Conservation (phyloP, 2,797 vertebrate genomes). For the Parauchenoglanis ngamensis region DNA sequence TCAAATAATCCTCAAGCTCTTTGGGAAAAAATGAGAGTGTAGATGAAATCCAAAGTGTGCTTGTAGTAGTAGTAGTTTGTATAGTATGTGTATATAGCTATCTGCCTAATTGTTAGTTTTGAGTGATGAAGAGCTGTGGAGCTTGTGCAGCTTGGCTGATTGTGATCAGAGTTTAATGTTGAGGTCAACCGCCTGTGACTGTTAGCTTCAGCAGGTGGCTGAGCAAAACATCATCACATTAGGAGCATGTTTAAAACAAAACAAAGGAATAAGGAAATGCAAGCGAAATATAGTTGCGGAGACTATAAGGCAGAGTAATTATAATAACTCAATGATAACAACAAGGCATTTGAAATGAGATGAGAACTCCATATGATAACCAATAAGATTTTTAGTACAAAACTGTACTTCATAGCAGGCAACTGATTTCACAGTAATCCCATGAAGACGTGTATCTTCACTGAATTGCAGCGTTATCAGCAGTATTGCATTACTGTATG, state of each 20-base stretch:
- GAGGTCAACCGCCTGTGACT: constrained; percentile 83
- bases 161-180: constrained; percentile 72
- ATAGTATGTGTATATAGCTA: background rate
- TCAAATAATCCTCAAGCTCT: constrained; percentile 6
- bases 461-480: constrained; percentile 46
- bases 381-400: background rate
- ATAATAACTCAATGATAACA: background rate
- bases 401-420: background rate
- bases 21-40: background rate
- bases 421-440: constrained; percentile 7
- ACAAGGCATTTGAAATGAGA: background rate
- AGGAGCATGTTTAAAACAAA: constrained; percentile 47
- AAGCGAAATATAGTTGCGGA: background rate
- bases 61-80: constrained; percentile 2
- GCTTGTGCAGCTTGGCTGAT: constrained; percentile 73
- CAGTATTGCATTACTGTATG: background rate
- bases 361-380: background rate
- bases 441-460: constrained; percentile 32
- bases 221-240: constrained; percentile 45
- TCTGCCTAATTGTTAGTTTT: background rate
- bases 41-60: background rate
- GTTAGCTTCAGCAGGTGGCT: constrained; percentile 73
- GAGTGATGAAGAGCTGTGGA: constrained; percentile 44
- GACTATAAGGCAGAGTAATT: background rate
- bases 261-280: constrained; percentile 27